A percentile compares a stretch with the other conserved stretches of the same genome.
Conservation (phyloP, 1,140 invertebrate genomes). For the Hylyphantes graminicola region DNA sequence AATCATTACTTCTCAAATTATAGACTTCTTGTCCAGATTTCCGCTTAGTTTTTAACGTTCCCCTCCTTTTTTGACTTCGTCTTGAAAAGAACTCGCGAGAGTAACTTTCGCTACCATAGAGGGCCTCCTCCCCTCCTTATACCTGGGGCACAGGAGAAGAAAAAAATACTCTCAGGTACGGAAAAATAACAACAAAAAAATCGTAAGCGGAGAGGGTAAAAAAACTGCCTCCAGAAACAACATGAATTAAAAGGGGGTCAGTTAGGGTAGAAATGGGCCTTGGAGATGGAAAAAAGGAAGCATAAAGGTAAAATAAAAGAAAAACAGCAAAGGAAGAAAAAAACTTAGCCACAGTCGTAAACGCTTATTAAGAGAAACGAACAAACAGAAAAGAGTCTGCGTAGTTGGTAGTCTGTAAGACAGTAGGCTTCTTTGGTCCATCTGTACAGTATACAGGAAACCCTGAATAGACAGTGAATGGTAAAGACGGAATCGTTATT, state of each 20-base stretch:
- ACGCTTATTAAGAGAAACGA: conserved; percentile 22
- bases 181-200: neutral
- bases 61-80: neutral
- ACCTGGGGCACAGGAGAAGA: neutral
- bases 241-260: conserved; percentile 1
- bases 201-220: neutral
- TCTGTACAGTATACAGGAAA: neutral
- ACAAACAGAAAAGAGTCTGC: conserved; percentile 7
- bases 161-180: neutral
- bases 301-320: neutral
- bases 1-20: conserved; percentile 58
- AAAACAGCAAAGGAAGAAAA: conserved; percentile 7
- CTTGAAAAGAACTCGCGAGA: neutral
- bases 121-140: neutral
- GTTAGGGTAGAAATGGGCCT: neutral
- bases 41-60: conserved; percentile 14
- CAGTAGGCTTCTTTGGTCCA: neutral
- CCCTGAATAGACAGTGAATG: neutral
- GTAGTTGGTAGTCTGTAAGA: conserved; percentile 19
- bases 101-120: conserved; percentile 42
- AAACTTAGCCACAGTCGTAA: neutral
- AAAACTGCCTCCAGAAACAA: conserved; percentile 15
- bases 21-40: conserved; percentile 50
- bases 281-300: conserved; percentile 6
- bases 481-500: neutral